Percentiles rank a stretch among this genome's conserved stretches.
phyloP scores from a whole-genome alignment of 2,888 invertebrate genomes.

The Sphaeridia pumilis region DNA sequence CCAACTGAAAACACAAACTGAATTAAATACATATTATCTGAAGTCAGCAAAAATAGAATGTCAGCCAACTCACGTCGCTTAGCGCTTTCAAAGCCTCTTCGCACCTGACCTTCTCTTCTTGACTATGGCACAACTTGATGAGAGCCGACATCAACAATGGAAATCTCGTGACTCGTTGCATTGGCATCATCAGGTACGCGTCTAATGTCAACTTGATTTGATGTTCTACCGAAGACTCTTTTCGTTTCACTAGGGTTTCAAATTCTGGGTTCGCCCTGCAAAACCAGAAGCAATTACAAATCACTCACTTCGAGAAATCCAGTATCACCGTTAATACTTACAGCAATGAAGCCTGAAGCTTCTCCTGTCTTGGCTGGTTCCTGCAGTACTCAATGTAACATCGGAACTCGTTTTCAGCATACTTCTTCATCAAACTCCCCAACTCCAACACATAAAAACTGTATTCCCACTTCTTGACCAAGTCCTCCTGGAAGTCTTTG shows the following conservation, averaged over 20 bases:
- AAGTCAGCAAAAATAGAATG: too few relatives aligned
- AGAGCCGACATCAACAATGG: background rate
- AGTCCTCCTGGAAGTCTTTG: background rate
- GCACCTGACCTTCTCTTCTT: background rate
- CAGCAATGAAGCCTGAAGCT: background rate
- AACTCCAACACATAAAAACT: background rate
- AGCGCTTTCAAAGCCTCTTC: background rate
- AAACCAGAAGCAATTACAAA: too few relatives aligned
- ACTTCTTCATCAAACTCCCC: background rate
- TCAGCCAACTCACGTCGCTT: background rate
- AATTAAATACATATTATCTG: too few relatives aligned
- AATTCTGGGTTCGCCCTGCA: background rate
- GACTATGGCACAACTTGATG: background rate
- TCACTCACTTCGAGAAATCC: too few relatives aligned
- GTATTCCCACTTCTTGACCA: background rate
- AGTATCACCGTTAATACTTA: background rate
- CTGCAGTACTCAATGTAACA: background rate
- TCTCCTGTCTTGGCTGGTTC: background rate
- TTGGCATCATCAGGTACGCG: background rate
- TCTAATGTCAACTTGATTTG: background rate
- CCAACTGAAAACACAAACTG: constrained; percentile 53
- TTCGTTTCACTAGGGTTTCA: background rate
- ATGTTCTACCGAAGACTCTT: background rate
- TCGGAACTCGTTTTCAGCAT: background rate
- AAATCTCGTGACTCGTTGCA: background rate